These are phyloP conservation scores for Drosophila subpulchrella DNA, from an alignment of 1,140 invertebrate genomes.

Conservation along the genomic window DNA sequence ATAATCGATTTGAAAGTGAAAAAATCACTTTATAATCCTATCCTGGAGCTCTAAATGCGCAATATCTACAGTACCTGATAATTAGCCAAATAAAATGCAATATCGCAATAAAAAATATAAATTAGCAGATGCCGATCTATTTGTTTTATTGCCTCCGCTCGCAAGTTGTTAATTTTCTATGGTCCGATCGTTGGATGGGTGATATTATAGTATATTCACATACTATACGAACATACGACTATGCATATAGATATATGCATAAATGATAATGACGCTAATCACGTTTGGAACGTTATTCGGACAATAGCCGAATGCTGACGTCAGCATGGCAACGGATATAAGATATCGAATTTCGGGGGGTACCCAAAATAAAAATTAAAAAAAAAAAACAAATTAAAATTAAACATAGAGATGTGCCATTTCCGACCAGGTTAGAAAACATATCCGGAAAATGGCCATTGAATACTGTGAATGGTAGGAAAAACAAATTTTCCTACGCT, in stretches of 20 bases:
- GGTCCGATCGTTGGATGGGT: constrained; percentile 8
- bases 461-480: constrained; percentile 15
- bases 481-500: constrained; percentile 30
- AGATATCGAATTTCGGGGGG: constrained; percentile 16
- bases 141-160: constrained; percentile 11
- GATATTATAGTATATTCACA: background rate
- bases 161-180: constrained; percentile 23
- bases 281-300: constrained; percentile 37
- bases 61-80: background rate
- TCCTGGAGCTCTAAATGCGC: background rate
- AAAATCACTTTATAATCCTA: background rate
- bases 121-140: constrained; percentile 17
- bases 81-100: constrained; percentile 5
- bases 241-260: background rate
- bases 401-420: constrained; percentile 4
- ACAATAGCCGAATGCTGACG: constrained; percentile 31
- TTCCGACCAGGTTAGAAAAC: constrained; percentile 18
- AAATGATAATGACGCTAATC: constrained; percentile 42
- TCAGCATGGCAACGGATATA: constrained; percentile 15
- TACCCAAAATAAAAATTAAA: background rate
- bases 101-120: constrained; percentile 2
- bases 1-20: too few species aligned
- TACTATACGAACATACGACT: background rate
- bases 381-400: background rate
- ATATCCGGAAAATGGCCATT: constrained; percentile 38